Evolutionary conservation across 2,113 vertebrate species (phyloP), one percentile per base, ranked within the genome.

Genomic region (Bungarus multicinctus): DNA sequence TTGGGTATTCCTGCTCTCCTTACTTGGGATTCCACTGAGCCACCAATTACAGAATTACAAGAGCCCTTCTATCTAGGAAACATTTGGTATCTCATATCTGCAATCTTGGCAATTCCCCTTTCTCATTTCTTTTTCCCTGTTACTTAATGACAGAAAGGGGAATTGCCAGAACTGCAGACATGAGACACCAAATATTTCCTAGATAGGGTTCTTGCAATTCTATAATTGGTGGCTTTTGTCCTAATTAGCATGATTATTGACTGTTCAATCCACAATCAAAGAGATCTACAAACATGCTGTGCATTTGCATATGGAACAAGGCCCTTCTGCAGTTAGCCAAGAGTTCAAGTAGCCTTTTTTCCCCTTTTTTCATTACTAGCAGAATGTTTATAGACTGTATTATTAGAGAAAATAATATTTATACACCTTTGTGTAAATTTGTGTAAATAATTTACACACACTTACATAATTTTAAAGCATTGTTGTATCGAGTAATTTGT

Each of bases 341-440:
- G 14, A 23, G 30, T 8, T 53, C 57, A 89, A 16, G 34, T 12
- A 94, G 91, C 91, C 12, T 6, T 69, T 2, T 90, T 22, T 91
- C 93, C 1, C 50, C 88, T 53, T 58, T 58, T 58, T 27, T 58
- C 57, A 58, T 25, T 30, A 91, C 47, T 93, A 95, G 30, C 27
- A 93, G 87, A 85, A 64, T 45, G 27, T 5, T 5, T 89, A 12
- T 23, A 25, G 4, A 25, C 94, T 3, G 1, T 1, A 87, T 16
- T 89, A 91, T 74, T 58, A 39, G 95, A 92, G 4, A n/a, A 91
- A 94, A 45, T 6, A 5, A 91, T 43, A n/a, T 64, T 92, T 69
- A 20, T 20, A 69, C 52, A 53, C 6, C 8, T 55, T 45, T 69
- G 64, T 69, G 30, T 58, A 69, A 69, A 69, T 64, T 64, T 64